Evolutionary conservation across 1,140 invertebrate genomes (phyloP), one percentile per base, ranked within the genome.

Genomic region (Grapholita molesta): DNA sequence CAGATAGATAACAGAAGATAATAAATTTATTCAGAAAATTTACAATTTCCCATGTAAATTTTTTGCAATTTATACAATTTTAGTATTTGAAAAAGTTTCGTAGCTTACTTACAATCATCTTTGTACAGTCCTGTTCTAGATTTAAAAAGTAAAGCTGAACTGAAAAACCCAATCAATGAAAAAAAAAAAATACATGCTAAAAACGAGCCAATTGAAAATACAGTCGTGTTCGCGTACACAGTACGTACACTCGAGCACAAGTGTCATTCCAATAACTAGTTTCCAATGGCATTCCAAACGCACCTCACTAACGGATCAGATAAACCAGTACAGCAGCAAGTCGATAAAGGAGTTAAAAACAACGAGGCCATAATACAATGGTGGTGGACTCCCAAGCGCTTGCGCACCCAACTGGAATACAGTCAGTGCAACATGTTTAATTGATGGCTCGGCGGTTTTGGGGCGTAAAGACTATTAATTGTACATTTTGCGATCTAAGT

Each of bases 341-440:
- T 48, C 18, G 6, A 2, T 38, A 18, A 2, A n/a, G n/a, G n/a
- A n/a, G n/a, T n/a, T n/a, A n/a, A n/a, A n/a, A n/a, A n/a, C n/a
- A n/a, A n/a, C n/a, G n/a, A n/a, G n/a, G n/a, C n/a, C 42, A 21
- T 18, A n/a, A 1, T 48, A 48, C 18, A 48, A 9, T 48, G 42
- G 42, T 9, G 3, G 71, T 64, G 74, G 66, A 71, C 69, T 23
- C 52, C 35, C 12, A 15, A n/a, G 12, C n/a, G 8, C 42, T 48
- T 18, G 15, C 18, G 7, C 8, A 15, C n/a, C 12, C 35, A 4
- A 38, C 6, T 7, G 15, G 18, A 42, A n/a, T 1, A 48, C 6
- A 18, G 38, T 12, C 38, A 21, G 15, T 21, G 42, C 42, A 48
- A 48, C 42, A 48, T 18, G 42, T 48, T 48, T 48, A 48, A 48